Evolutionary conservation across 2,888 invertebrate genomes (phyloP).

Genomic region (Epinotia bilunana): DNA sequence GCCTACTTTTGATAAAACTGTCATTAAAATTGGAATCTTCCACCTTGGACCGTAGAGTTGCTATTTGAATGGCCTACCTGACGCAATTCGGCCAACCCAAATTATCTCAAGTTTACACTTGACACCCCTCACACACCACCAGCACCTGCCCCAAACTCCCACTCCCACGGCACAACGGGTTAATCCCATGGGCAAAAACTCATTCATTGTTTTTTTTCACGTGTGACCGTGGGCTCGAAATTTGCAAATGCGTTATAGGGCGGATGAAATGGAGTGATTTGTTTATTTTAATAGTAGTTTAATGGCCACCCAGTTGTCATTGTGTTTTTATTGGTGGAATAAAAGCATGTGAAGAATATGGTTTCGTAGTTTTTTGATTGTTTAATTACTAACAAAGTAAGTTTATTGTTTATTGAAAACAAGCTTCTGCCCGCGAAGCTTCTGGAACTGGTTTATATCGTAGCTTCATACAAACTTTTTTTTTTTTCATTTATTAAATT

Average conservation of each 20-base stretch:
- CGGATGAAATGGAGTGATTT: conserved; percentile 10
- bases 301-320: neutral
- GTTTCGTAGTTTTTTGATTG: neutral
- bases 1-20: no score
- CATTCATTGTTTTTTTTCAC: conserved; percentile 28
- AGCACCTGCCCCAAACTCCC: conserved; percentile 74
- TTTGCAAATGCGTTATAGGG: conserved; percentile 22
- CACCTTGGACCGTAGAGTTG: no score
- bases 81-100: no score
- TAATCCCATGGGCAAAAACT: conserved; percentile 51
- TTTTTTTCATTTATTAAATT: no score
- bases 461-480: no score
- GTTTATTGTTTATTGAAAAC: neutral
- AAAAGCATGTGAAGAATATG: neutral
- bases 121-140: conserved; percentile 29
- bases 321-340: neutral
- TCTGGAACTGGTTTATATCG: no score
- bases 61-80: no score
- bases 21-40: no score
- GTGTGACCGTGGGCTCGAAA: conserved; percentile 26
- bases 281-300: conserved; percentile 28
- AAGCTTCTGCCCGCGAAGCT: no score
- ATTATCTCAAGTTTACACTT: conserved; percentile 8
- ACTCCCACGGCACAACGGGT: conserved; percentile 69
- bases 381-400: neutral